Percentiles rank a stretch among this genome's conserved stretches.
phyloP scores from a whole-genome alignment of 2,888 invertebrate species.

The Hemithea aestivaria region DNA sequence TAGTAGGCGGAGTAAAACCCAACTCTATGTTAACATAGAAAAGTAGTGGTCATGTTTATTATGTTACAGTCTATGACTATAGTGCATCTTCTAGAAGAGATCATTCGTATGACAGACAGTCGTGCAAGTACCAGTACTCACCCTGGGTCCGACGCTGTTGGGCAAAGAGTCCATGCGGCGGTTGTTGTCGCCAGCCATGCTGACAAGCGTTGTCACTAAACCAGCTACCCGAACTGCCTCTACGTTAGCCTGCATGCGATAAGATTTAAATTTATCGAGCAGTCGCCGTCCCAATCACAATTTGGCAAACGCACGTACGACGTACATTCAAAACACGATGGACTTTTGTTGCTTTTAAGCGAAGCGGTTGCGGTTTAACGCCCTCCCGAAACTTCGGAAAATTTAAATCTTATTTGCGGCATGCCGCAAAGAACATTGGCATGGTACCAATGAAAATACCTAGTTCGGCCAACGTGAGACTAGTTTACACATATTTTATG shows the following conservation, averaged over 20 bases:
- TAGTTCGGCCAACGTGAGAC: conserved; percentile 44
- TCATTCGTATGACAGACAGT: conserved; percentile 18
- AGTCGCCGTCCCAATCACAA: conserved; percentile 36
- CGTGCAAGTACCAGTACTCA: conserved; percentile 57
- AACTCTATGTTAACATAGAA: too few species aligned
- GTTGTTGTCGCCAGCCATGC: conserved; percentile 84
- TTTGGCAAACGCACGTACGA: conserved; percentile 30
- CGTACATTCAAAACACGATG: conserved; percentile 12
- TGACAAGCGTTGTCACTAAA: conserved; percentile 89
- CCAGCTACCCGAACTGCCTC: conserved; percentile 91
- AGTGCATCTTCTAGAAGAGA: not conserved
- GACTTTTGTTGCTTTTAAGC: conserved; percentile 30
- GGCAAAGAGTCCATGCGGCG: conserved; percentile 73
- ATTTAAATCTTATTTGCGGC: conserved; percentile 73
- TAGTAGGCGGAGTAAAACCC: too few species aligned
- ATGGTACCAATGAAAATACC: conserved; percentile 52
- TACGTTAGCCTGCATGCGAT: conserved; percentile 84
- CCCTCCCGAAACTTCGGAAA: conserved; percentile 50
- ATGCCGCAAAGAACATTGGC: conserved; percentile 55
- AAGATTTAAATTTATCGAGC: conserved; percentile 74
- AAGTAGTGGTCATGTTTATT: too few species aligned
- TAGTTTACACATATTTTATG: conserved; percentile 47
- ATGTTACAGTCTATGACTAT: too few species aligned
- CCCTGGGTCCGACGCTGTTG: conserved; percentile 76
- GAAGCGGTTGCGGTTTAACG: conserved; percentile 35